Conservation (phyloP, 2,797 vertebrate genomes). For the Xenentodon cancila region DNA sequence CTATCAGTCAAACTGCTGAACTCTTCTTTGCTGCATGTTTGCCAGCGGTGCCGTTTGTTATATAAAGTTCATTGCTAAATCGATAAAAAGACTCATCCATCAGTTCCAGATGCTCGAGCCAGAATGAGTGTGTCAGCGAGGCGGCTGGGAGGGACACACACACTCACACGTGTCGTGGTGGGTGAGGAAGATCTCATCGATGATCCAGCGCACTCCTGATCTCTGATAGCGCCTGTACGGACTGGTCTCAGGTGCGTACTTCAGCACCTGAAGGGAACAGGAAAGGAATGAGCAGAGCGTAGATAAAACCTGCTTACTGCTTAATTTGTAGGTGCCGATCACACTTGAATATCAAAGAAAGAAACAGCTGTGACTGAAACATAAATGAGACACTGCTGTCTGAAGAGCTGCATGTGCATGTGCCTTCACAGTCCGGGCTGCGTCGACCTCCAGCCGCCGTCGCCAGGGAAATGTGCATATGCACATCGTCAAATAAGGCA, state of each 20-base stretch:
- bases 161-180: slow-evolving; percentile 96
- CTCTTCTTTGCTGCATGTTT: slow-evolving; percentile 41
- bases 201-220: slow-evolving; percentile 83
- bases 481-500: too few relatives aligned
- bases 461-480: too few relatives aligned
- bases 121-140: slow-evolving; percentile 85
- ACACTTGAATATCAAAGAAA: too few relatives aligned
- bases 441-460: too few relatives aligned
- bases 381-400: too few relatives aligned
- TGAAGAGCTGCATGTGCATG: too few relatives aligned
- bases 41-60: slow-evolving; percentile 43
- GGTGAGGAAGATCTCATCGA: slow-evolving; percentile 92
- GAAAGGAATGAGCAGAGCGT: background rate
- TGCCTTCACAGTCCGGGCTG: too few relatives aligned
- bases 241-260: slow-evolving; percentile 86
- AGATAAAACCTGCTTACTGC: background rate
- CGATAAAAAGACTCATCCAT: slow-evolving; percentile 38
- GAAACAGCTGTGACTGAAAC: too few relatives aligned
- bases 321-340: background rate
- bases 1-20: slow-evolving; percentile 22
- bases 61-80: slow-evolving; percentile 53
- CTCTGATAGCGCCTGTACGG: slow-evolving; percentile 67
- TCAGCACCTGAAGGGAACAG: slow-evolving; percentile 85
- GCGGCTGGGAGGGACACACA: slow-evolving; percentile 89
- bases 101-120: slow-evolving; percentile 37